Evolutionary conservation across 2,797 vertebrate genomes (phyloP), one percentile per base, ranked within the genome.

Genomic region (Amphiprion clarkii): DNA sequence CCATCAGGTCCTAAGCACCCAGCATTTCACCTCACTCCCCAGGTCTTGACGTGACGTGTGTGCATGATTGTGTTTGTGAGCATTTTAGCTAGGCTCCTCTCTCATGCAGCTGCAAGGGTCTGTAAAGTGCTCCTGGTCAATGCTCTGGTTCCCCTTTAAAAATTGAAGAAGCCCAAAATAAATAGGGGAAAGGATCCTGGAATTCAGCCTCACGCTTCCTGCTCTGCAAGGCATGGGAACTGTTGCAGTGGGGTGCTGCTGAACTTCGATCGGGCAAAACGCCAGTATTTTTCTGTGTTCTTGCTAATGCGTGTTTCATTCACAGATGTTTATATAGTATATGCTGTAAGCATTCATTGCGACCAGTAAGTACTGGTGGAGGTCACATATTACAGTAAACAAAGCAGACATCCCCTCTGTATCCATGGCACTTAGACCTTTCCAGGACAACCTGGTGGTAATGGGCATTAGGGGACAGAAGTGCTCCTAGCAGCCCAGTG

Each of bases 161-260:
- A 91, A 94, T 93, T 91, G 71, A 93, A 90, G 86, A 90, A 81
- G 77, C 87, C 79, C 67, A 93, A 91, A 93, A 93, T 88, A 93
- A 90, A 93, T 83, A 54, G 71, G 48, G 65, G 67, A 62, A 55
- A 73, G 58, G 71, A 82, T 87, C 58, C 73, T 71, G 76, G 80
- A 76, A 64, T 58, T 55, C 67, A 60, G 42, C 52, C 27, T 13
- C 31, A 23, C 61, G 13, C 61, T 36, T 23, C 40, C 63, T 40
- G 33, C 75, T 71, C 40, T 80, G 71, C 73, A 70, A 70, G 70
- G 57, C 67, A 44, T 4, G 62, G 49, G 51, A 71, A 73, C 69
- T 57, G 62, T 40, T 72, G 52, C 48, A 56, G 33, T 31, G 25
- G 8, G 19, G 23, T 44, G 25, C 57, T 77, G 58, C 44, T 67